Base-by-base conservation (phyloP, 2,797 vertebrate species). In the Ctenopoma multispine region DNA sequence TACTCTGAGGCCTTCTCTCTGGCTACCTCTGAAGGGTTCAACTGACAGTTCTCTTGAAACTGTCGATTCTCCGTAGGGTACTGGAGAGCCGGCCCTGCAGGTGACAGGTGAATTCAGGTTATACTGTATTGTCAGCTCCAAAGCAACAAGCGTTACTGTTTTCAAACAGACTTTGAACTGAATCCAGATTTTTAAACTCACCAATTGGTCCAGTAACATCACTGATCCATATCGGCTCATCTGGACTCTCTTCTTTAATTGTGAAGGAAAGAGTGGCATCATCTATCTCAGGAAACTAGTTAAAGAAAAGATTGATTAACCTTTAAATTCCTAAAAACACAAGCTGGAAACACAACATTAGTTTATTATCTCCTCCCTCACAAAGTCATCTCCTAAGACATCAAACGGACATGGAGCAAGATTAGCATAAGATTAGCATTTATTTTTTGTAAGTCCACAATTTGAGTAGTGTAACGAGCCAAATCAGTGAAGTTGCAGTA, bases 211-310 rank as follows among this genome's bases (percentile, higher is more conserved):
- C 75, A 1, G 72, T 27, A 23, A 88, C 65, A 6, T 87, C 85
- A 5, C 87, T 79, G 82, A 89, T 80, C 90, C 89, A 93, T 7
- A 93, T 77, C 0, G 89, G 88, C 53, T 93, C 92, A 36, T 94
- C 93, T 59, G 86, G 89, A 85, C 82, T 87, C 70, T 95, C 94
- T 54, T 94, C 92, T 81, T 95, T 95, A 18, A 95, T 89, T 0
- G 84, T 65, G 61, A 92, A 89, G 3, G 89, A 77, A 50, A 81
- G 71, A 0, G 81, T n/a, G 13, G 68, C 48, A 3, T 84, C 86
- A 9, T 89, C 81, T 0, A 90, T 68, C 17, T 88, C 90, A 46
- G 85, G 69, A 78, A 87, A 92, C 90, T 91, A 46, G 0, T 81
- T 0, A 4, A 5, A 63, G 31, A 70, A 13, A 62, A 1, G 1